Percentiles rank a stretch among this genome's conserved stretches.
Evolutionary conservation across 2,888 invertebrate species (phyloP).

Genomic region (Andrena dorsata): DNA sequence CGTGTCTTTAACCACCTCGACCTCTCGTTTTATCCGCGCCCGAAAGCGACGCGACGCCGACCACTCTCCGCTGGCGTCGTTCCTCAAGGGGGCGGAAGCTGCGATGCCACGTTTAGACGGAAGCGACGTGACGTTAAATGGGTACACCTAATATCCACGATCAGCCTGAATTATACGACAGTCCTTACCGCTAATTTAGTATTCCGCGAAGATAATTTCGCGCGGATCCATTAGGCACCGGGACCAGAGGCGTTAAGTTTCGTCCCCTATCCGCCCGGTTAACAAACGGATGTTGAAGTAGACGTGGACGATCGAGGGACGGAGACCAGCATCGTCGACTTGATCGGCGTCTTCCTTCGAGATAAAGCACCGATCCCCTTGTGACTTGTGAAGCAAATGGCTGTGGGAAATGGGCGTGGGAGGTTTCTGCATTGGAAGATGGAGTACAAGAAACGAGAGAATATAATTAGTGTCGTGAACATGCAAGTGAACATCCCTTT

Average conservation of each 20-base stretch:
- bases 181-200: slow-evolving; percentile 76
- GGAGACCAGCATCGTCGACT: slow-evolving; percentile 25
- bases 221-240: slow-evolving; percentile 73
- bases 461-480: background rate
- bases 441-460: background rate
- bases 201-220: slow-evolving; percentile 77
- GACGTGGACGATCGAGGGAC: slow-evolving; percentile 28
- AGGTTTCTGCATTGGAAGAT: background rate
- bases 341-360: slow-evolving; percentile 16
- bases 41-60: slow-evolving; percentile 9
- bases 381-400: slow-evolving; percentile 4
- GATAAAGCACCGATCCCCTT: slow-evolving; percentile 28
- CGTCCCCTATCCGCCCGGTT: slow-evolving; percentile 32
- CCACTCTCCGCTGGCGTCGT: slow-evolving; percentile 41
- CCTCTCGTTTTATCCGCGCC: slow-evolving; percentile 8
- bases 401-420: background rate
- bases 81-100: slow-evolving; percentile 61
- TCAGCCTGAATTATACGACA: slow-evolving; percentile 74
- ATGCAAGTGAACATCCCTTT: background rate
- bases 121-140: slow-evolving; percentile 74
- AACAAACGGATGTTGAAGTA: slow-evolving; percentile 33
- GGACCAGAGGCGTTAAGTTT: slow-evolving; percentile 64
- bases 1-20: slow-evolving; percentile 62
- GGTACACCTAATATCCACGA: slow-evolving; percentile 74
- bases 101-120: slow-evolving; percentile 65